Conservation (phyloP, 2,888 invertebrate genomes). For the Microctonus aethiopoides region DNA sequence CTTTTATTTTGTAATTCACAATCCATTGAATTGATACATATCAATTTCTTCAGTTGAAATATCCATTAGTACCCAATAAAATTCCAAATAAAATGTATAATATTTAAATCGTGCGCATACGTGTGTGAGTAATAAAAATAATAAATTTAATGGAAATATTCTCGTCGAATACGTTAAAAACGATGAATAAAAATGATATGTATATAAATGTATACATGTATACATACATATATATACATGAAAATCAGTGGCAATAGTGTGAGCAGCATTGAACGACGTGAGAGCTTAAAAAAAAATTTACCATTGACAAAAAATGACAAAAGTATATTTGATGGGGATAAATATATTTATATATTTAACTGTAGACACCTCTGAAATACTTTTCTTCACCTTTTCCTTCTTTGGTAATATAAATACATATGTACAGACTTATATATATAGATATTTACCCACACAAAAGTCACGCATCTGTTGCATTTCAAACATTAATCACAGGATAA, state of each 20-base stretch:
- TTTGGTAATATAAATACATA: neutral
- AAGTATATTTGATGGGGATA: neutral
- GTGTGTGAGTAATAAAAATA: neutral
- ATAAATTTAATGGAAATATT: neutral
- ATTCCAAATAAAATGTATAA: neutral
- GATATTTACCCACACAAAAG: slow-evolving; percentile 37
- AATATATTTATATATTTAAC: neutral
- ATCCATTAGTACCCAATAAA: neutral
- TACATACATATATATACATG: neutral
- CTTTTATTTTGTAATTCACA: neutral
- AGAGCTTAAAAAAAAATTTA: neutral
- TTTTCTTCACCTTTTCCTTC: neutral
- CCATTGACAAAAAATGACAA: neutral
- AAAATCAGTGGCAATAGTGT: neutral
- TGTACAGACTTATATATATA: neutral
- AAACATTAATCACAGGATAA: slow-evolving; percentile 60
- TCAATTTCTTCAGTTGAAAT: neutral
- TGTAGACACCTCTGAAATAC: neutral
- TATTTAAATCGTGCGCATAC: neutral
- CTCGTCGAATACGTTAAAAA: neutral
- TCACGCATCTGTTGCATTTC: slow-evolving; percentile 59
- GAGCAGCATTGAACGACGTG: neutral
- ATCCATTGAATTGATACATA: neutral
- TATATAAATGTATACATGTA: neutral
- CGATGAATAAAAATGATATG: neutral